A percentile compares a stretch with the other conserved stretches of the same genome.
Conservation (phyloP, 2,888 invertebrate species). For the Mythimna ferrago region DNA sequence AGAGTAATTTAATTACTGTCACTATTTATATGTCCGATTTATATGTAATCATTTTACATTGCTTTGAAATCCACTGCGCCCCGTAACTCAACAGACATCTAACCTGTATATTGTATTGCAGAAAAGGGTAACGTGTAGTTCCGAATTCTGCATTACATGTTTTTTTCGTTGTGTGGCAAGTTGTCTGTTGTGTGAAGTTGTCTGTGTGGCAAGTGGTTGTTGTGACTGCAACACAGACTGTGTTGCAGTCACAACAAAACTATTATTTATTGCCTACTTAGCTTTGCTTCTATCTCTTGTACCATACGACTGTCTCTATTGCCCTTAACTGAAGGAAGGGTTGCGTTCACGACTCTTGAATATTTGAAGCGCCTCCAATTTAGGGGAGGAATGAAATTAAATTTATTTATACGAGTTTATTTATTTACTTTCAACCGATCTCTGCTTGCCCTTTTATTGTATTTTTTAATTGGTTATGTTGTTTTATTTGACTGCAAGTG, state of each 20-base stretch:
- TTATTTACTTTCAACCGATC: slow-evolving; percentile 82
- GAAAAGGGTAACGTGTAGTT: no score
- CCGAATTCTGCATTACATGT: no score
- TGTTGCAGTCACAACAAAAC: background rate
- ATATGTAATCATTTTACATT: no score
- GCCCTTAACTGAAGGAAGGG: slow-evolving; percentile 87
- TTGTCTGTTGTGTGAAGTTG: no score
- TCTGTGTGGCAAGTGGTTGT: no score
- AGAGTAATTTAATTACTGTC: no score
- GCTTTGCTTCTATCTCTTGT: slow-evolving; percentile 53
- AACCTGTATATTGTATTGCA: no score
- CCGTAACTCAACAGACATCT: no score
- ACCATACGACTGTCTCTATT: slow-evolving; percentile 74
- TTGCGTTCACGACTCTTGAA: slow-evolving; percentile 89
- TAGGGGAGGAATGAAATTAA: slow-evolving; percentile 88
- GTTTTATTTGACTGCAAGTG: slow-evolving; percentile 57
- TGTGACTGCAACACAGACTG: no score
- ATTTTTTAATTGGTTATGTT: slow-evolving; percentile 71
- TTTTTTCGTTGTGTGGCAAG: no score
- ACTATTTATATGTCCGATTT: no score
- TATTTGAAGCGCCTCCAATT: slow-evolving; percentile 89
- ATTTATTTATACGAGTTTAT: slow-evolving; percentile 89
- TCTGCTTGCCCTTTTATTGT: slow-evolving; percentile 72
- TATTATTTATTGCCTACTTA: background rate
- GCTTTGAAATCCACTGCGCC: no score